Evolutionary conservation across 2,113 vertebrate genomes (phyloP).

Genomic region (Brachyhypopomus gauderio): DNA sequence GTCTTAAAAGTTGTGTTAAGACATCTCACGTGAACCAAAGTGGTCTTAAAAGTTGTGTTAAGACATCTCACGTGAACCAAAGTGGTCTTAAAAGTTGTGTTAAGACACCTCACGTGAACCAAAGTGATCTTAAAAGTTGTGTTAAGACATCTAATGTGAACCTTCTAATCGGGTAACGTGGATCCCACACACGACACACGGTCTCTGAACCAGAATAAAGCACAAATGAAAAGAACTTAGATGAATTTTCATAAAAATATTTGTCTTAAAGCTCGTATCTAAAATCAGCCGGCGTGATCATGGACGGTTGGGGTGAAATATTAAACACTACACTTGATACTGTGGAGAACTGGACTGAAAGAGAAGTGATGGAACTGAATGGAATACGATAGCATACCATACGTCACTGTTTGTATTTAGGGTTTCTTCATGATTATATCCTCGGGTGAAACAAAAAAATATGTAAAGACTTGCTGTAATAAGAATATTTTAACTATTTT

Average conservation of each 20-base stretch:
- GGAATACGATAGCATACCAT: not conserved
- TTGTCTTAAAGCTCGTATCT: not conserved
- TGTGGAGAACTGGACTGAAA: not conserved
- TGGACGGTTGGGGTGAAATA: slow-evolving; percentile 23
- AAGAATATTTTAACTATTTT: too few relatives aligned
- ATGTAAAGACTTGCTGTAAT: not conserved
- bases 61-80: not conserved
- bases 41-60: not conserved
- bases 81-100: not conserved
- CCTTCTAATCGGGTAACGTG: too few relatives aligned
- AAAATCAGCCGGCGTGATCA: not conserved
- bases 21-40: not conserved
- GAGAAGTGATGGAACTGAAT: not conserved
- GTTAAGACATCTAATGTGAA: not conserved
- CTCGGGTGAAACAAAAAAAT: not conserved
- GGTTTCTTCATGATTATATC: not conserved
- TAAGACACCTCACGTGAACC: not conserved
- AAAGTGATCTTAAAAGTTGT: not conserved
- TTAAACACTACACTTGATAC: slow-evolving; percentile 39
- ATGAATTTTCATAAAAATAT: not conserved
- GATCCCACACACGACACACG: too few relatives aligned
- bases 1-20: not conserved
- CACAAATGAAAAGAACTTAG: too few relatives aligned
- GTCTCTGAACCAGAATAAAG: too few relatives aligned
- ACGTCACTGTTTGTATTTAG: not conserved